Conservation (phyloP, 2,797 vertebrate species). For the Avahi laniger region DNA sequence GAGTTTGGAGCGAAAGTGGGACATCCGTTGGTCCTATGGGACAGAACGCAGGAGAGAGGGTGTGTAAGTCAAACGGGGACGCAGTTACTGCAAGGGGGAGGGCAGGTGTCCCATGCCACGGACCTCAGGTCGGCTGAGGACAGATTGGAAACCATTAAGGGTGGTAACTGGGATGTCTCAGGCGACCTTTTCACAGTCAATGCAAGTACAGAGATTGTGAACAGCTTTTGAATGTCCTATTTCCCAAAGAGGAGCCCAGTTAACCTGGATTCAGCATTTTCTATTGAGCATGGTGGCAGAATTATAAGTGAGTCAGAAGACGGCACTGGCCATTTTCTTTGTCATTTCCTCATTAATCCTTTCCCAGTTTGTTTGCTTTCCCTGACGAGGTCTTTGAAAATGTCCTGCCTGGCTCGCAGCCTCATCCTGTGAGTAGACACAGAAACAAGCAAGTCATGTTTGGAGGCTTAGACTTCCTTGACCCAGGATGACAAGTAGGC, state of each 20-base stretch:
- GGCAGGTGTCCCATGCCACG: not conserved
- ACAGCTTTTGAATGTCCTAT: not conserved
- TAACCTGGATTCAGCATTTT: not conserved
- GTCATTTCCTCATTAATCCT: slow-evolving; percentile 3
- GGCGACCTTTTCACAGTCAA: not conserved
- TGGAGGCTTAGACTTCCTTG: not conserved
- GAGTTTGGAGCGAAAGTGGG: not conserved
- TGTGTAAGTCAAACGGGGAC: not conserved
- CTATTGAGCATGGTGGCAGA: not conserved
- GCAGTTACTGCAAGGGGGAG: not conserved
- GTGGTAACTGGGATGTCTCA: not conserved
- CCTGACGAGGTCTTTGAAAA: not conserved
- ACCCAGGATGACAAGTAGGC: not conserved
- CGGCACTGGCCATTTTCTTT: slow-evolving; percentile 15
- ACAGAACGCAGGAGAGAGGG: not conserved
- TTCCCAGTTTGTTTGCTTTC: not conserved
- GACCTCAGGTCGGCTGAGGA: not conserved
- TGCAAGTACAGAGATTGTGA: not conserved
- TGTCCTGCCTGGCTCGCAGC: not conserved
- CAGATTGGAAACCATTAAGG: not conserved
- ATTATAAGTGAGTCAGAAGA: not conserved
- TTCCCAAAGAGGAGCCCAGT: not conserved
- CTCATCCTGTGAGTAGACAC: not conserved
- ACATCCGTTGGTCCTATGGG: not conserved
- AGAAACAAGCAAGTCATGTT: not conserved